phyloP scores from a whole-genome alignment of 2,888 invertebrate genomes.

The Oegoconia quadripuncta region DNA sequence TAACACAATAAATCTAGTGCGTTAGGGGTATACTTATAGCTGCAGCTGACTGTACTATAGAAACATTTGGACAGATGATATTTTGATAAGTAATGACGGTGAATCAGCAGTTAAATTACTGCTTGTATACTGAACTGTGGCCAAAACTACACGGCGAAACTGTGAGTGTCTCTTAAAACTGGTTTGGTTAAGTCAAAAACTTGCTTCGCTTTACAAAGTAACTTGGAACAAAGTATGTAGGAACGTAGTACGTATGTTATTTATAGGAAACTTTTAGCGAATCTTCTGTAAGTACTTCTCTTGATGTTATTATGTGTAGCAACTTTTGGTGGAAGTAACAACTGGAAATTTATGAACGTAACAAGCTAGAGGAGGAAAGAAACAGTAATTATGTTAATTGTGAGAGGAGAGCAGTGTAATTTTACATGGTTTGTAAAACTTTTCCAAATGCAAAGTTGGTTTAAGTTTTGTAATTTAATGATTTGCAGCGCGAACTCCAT shows the following conservation, averaged over 20 bases:
- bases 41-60: too few relatives aligned
- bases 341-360: constrained; percentile 10
- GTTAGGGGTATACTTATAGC: too few relatives aligned
- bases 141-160: background rate
- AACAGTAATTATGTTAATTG: constrained; percentile 12
- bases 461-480: too few relatives aligned
- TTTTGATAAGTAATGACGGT: too few relatives aligned
- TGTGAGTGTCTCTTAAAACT: constrained; percentile 34
- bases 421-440: too few relatives aligned
- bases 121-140: too few relatives aligned
- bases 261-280: constrained; percentile 10
- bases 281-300: constrained; percentile 3
- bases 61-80: too few relatives aligned
- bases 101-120: too few relatives aligned
- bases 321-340: constrained; percentile 6
- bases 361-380: constrained; percentile 1
- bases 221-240: background rate
- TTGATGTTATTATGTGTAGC: constrained; percentile 13
- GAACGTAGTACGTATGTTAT: constrained; percentile 6
- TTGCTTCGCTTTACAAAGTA: constrained; percentile 13
- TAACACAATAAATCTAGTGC: too few relatives aligned
- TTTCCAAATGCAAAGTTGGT: too few relatives aligned
- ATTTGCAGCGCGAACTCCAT: too few relatives aligned
- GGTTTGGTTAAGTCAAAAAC: constrained; percentile 32
- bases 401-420: too few relatives aligned